Evolutionary conservation across 2,888 invertebrate species (phyloP), one percentile per base, ranked within the genome.

Genomic region (Himalopsyche anomala): DNA sequence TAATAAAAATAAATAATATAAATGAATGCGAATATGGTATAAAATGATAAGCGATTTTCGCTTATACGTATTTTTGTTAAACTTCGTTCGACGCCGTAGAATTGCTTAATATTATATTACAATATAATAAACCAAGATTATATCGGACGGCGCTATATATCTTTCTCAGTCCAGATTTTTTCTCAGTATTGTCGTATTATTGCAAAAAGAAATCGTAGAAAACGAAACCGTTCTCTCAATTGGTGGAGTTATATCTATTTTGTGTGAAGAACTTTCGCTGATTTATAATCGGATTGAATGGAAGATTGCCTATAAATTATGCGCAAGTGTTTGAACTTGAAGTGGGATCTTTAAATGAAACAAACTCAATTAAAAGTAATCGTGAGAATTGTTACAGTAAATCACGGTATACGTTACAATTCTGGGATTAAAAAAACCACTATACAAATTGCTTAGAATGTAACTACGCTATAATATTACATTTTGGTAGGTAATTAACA

Each of bases 351-450:
- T 74, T 74, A 15, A 74, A 15, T 36, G 74, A 74, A 74, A 74
- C 74, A 74, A 74, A 74, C 74, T 74, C 74, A 74, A 74, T 74
- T 38, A 74, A 74, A 74, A 74, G 38, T 74, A 74, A 74, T 74
- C 36, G 74, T 74, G 74, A 6, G 74, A 74, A 74, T 74, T 38
- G 0, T 3, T 1, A 36, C 74, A 15, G 74, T 36, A 74, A 74
- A 51, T 51, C 51, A 51, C 51, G 15, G 15, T 4, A 15, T 15
- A 51, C 51, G 15, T 2, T 51, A 51, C 51, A 51, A 51, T 51
- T 15, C 15, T 15, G 2, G 15, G 11, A 51, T 12, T 9, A 11
- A 1, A 51, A 51, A 51, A 51, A 51, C 6, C 9, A 51, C 3
- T 51, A 51, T 51, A 51, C 51, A 15, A 12, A 51, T 51, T 51